These are phyloP conservation scores for Mesoligia furuncula DNA, from an alignment of 2,888 invertebrate genomes.

Conservation along the genomic window DNA sequence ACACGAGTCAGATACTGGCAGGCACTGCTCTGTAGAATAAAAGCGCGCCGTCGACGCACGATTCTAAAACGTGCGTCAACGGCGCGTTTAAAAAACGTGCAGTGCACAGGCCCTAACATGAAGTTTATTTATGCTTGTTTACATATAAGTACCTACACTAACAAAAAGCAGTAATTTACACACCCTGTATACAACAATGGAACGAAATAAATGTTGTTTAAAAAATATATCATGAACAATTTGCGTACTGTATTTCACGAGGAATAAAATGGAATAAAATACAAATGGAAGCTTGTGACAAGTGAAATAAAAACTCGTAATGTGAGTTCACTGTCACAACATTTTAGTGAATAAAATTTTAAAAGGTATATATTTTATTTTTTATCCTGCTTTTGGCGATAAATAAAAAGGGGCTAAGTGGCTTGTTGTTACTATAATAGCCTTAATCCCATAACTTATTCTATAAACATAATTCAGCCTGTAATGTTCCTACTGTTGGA, in stretches of 20 bases:
- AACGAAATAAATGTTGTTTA: slow-evolving; percentile 17
- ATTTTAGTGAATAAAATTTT: slow-evolving; percentile 45
- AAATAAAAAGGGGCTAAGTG: not conserved
- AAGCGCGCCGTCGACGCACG: no score
- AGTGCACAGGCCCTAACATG: no score
- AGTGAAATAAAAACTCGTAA: slow-evolving; percentile 42
- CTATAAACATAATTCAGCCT: not conserved
- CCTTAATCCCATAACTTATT: not conserved
- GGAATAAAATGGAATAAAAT: slow-evolving; percentile 42
- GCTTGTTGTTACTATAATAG: no score
- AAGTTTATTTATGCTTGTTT: slow-evolving; percentile 1
- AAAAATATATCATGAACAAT: slow-evolving; percentile 25
- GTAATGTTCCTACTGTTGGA: no score
- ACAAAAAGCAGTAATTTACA: not conserved
- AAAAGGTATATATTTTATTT: not conserved
- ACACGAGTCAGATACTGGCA: no score
- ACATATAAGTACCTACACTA: not conserved
- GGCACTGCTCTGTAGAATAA: no score
- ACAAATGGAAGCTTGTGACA: slow-evolving; percentile 39
- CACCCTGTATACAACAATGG: not conserved
- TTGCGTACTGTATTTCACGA: slow-evolving; percentile 27
- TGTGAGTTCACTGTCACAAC: slow-evolving; percentile 36
- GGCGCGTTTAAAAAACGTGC: no score
- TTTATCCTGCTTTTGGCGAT: not conserved
- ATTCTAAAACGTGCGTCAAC: no score